Evolutionary conservation across 2,888 invertebrate species (phyloP).

Genomic region (Sarcophaga variegata): DNA sequence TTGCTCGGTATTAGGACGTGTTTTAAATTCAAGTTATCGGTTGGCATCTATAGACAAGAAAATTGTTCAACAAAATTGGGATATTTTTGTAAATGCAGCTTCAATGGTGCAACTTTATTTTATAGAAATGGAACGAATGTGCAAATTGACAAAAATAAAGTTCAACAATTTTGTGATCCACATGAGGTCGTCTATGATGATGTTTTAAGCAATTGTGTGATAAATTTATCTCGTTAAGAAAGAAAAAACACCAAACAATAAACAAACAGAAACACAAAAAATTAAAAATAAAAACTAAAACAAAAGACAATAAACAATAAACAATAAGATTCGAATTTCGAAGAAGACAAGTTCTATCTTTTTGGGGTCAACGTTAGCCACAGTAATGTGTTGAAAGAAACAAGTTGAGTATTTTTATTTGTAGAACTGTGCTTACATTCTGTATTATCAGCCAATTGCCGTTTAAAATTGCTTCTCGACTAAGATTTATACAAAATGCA

Average conservation of each 20-base stretch:
- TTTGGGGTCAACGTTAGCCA: no score
- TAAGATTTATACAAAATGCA: no score
- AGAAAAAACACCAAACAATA: background rate
- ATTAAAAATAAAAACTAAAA: background rate
- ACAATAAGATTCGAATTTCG: no score
- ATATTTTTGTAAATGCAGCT: slow-evolving; percentile 33
- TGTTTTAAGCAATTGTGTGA: slow-evolving; percentile 10
- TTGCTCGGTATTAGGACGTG: background rate
- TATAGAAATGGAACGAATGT: background rate
- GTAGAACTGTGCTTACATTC: no score
- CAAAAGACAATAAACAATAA: no score
- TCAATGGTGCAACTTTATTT: slow-evolving; percentile 1
- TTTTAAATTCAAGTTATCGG: background rate
- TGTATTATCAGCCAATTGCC: no score
- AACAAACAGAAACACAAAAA: no score
- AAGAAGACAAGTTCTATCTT: no score
- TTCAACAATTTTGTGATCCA: slow-evolving; percentile 45
- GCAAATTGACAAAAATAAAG: background rate
- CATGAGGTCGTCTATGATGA: background rate
- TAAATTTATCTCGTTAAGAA: background rate
- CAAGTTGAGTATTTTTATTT: no score
- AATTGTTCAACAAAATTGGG: slow-evolving; percentile 22
- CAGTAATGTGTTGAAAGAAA: no score
- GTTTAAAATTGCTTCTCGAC: no score
- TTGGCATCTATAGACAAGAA: background rate